Evolutionary conservation across 92 coral and sea anemone species (phyloP).

Genomic region (Pocillopora grandis): DNA sequence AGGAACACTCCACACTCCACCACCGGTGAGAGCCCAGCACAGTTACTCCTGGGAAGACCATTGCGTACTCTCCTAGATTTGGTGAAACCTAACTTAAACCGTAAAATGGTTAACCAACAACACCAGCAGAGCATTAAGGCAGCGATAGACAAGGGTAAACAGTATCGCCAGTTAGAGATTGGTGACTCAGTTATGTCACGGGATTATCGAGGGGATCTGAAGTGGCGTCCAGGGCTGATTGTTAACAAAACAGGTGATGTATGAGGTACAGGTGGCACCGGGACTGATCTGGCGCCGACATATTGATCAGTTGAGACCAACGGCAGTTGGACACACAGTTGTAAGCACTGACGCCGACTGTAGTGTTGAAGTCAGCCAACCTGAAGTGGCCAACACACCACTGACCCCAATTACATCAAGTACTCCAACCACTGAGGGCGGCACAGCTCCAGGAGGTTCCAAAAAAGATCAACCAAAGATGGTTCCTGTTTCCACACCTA

Average conservation of each 20-base stretch:
- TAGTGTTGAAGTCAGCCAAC: too few relatives aligned
- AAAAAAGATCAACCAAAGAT: too few relatives aligned
- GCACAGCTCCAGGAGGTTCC: too few relatives aligned
- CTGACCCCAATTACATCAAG: too few relatives aligned
- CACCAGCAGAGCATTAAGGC: conserved; percentile 46
- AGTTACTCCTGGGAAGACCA: conserved; percentile 22
- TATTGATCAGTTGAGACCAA: conserved; percentile 37
- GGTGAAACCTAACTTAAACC: conserved; percentile 43
- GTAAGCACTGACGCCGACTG: too few relatives aligned
- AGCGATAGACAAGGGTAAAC: conserved; percentile 31
- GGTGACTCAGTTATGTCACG: conserved; percentile 47
- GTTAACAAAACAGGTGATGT: conserved; percentile 58
- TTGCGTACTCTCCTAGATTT: conserved; percentile 33
- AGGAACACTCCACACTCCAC: conserved; percentile 40
- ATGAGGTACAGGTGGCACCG: conserved; percentile 21
- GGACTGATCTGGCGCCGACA: conserved; percentile 47
- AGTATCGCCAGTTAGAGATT: conserved; percentile 19
- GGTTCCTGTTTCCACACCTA: too few relatives aligned
- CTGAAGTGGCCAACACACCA: too few relatives aligned
- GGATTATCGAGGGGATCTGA: conserved; percentile 56
- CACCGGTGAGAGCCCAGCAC: conserved; percentile 32
- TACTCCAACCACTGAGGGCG: too few relatives aligned
- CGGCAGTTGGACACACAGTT: too few relatives aligned
- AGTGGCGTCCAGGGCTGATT: conserved; percentile 47
- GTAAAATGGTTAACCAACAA: conserved; percentile 46